These are phyloP conservation scores for Drosophila mimica DNA, from an alignment of 2,888 invertebrate genomes.

Conservation along the genomic window DNA sequence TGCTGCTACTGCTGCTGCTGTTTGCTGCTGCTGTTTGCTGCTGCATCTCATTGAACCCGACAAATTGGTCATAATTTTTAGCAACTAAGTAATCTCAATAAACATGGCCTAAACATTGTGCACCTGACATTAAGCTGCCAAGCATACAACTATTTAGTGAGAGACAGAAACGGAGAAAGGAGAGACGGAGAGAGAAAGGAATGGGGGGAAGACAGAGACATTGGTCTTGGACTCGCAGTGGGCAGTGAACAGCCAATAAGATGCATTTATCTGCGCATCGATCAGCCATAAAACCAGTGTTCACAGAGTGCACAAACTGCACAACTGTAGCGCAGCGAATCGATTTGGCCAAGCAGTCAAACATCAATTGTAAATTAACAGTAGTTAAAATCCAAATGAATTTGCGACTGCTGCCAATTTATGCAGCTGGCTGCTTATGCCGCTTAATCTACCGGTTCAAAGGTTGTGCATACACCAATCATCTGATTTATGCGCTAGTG, in stretches of 20 bases:
- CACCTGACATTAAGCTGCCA: constrained; percentile 79
- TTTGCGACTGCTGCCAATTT: constrained; percentile 58
- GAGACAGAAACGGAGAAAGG: constrained; percentile 10
- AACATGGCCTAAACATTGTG: constrained; percentile 79
- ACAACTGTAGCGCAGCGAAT: constrained; percentile 59
- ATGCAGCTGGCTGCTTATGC: constrained; percentile 51
- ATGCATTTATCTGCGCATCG: constrained; percentile 78
- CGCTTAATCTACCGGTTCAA: constrained; percentile 52
- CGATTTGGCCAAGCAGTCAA: constrained; percentile 66
- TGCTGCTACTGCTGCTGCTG: constrained; percentile 9
- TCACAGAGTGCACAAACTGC: constrained; percentile 11
- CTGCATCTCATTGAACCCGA: constrained; percentile 71
- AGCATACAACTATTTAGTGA: constrained; percentile 21
- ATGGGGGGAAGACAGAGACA: constrained; percentile 4
- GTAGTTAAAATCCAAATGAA: constrained; percentile 71
- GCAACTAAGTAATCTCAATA: constrained; percentile 80
- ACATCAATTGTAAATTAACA: constrained; percentile 75
- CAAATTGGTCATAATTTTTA: constrained; percentile 83
- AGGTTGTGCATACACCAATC: constrained; percentile 49
- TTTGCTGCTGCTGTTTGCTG: constrained; percentile 22
- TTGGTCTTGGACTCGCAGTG: constrained; percentile 49
- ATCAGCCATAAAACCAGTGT: constrained; percentile 52
- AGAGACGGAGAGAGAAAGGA: neutral
- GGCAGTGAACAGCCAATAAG: constrained; percentile 65
- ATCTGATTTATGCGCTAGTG: constrained; percentile 35